These are phyloP conservation scores for Athene cunicularia DNA, from an alignment of 2,113 vertebrate species.

Conservation along the genomic window DNA sequence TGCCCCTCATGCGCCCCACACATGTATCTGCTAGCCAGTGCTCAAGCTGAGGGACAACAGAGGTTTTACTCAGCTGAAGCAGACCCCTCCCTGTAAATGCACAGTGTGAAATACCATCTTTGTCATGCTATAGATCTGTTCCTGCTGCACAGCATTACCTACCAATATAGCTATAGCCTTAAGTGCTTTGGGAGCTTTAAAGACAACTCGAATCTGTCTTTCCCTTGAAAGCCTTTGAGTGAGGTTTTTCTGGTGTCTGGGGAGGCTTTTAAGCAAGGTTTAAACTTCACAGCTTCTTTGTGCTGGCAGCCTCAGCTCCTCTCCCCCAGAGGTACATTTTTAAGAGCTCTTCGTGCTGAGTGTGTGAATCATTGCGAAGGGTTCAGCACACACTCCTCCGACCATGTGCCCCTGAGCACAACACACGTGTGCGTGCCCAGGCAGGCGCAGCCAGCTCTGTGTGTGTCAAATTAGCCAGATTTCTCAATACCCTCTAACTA, in stretches of 20 bases:
- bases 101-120: neutral
- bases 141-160: too few relatives aligned
- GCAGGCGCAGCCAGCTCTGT: neutral
- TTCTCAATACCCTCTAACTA: neutral
- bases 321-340: neutral
- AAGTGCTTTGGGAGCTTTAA: neutral
- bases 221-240: neutral
- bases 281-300: neutral
- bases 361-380: neutral
- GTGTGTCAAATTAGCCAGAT: neutral
- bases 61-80: neutral
- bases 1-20: neutral
- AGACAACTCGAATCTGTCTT: neutral
- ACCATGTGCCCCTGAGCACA: neutral
- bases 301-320: neutral
- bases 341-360: neutral
- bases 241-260: neutral
- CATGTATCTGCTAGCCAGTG: neutral
- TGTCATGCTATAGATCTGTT: neutral
- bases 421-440: neutral
- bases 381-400: accelerated
- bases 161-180: neutral
- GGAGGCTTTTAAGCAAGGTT: neutral
- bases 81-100: neutral
- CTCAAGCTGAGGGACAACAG: neutral